Conservation (phyloP, 2,113 vertebrate genomes). For the Ptilorrhoa leucosticta region DNA sequence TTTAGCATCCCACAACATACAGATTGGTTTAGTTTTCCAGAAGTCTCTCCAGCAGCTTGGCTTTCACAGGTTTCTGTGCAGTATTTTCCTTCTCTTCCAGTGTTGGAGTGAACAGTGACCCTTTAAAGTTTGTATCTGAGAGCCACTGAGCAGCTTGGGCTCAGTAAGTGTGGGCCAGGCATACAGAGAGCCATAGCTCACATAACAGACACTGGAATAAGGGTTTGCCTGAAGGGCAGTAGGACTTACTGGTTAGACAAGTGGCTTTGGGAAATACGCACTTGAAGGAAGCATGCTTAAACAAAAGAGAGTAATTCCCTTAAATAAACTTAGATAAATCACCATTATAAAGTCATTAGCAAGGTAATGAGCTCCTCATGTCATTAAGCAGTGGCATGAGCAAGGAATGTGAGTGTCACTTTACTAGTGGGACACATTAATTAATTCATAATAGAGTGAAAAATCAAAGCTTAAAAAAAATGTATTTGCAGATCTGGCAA, state of each 20-base stretch:
- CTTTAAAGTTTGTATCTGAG: neutral
- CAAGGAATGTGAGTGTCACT: neutral
- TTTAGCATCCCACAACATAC: neutral
- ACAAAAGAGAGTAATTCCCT: neutral
- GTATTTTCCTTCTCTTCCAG: neutral
- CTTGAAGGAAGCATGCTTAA: neutral
- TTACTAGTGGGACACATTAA: slow-evolving; percentile 2
- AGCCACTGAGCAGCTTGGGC: neutral
- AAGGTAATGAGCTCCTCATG: slow-evolving; percentile 41
- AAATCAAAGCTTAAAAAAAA: neutral
- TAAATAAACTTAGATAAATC: slow-evolving; percentile 32
- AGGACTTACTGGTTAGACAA: neutral
- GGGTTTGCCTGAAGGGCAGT: neutral
- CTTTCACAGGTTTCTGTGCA: neutral
- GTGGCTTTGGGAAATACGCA: neutral
- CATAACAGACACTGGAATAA: neutral
- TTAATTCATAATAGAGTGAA: slow-evolving; percentile 1
- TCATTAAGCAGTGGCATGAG: slow-evolving; percentile 19
- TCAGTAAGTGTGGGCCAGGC: neutral
- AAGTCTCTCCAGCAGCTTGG: neutral
- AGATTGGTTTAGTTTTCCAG: neutral
- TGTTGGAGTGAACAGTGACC: neutral
- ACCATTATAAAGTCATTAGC: slow-evolving; percentile 49
- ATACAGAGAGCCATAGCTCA: neutral
- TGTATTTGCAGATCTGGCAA: neutral